Percentiles rank a stretch among this genome's conserved stretches.
These are phyloP conservation scores for Brachyopa scutellaris DNA, from an alignment of 2,888 invertebrate species.

Conservation along the genomic window DNA sequence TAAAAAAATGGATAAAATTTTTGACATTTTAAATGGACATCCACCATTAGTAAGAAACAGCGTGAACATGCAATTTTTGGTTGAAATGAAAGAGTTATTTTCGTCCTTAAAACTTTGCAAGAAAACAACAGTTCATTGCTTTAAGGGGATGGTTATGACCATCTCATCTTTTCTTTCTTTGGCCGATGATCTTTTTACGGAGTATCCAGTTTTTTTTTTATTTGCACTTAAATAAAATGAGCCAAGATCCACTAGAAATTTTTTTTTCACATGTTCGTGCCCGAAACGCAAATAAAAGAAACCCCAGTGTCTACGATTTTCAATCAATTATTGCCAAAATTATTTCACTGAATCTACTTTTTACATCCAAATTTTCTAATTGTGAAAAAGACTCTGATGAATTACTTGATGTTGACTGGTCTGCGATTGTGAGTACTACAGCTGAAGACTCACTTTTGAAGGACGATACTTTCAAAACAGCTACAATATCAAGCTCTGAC, in stretches of 20 bases:
- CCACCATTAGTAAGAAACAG: conserved; percentile 1
- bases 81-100: conserved; percentile 9
- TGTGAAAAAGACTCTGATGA: neutral
- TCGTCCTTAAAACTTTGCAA: neutral
- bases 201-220: neutral
- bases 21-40: neutral
- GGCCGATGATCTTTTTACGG: neutral
- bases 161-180: neutral
- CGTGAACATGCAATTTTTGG: neutral
- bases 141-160: conserved; percentile 1
- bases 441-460: neutral
- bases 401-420: neutral
- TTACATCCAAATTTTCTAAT: neutral
- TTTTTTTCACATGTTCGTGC: neutral
- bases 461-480: neutral
- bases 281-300: conserved; percentile 1
- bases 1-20: no score
- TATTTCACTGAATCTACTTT: neutral
- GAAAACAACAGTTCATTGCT: neutral
- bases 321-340: neutral
- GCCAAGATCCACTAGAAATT: neutral
- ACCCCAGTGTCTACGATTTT: neutral
- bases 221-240: neutral
- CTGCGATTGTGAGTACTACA: neutral
- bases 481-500: neutral